A percentile compares a stretch with the other conserved stretches of the same genome.
Conservation (phyloP, 2,113 vertebrate genomes). For the Sphyrna mokarran region DNA sequence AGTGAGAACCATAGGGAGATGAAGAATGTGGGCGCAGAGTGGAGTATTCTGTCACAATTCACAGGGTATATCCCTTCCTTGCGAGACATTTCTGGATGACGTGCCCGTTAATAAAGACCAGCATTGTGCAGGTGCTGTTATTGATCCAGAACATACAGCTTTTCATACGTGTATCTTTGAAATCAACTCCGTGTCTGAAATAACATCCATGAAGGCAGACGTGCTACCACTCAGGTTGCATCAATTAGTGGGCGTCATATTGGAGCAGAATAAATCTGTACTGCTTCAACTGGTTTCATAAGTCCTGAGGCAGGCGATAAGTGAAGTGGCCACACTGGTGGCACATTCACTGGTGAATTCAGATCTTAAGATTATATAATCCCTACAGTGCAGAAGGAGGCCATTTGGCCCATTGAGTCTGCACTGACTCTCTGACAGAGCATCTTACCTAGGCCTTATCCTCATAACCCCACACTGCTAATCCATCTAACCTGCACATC, state of each 20-base stretch:
- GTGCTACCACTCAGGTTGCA: neutral
- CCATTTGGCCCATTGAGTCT: no score
- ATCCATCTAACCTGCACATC: no score
- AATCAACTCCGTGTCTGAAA: neutral
- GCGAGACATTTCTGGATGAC: neutral
- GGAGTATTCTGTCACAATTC: neutral
- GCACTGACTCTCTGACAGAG: no score
- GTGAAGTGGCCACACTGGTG: constrained; percentile 53
- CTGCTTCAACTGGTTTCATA: neutral
- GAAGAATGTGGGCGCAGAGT: neutral
- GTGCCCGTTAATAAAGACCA: neutral
- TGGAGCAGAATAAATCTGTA: neutral
- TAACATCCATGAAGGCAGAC: neutral
- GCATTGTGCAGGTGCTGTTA: neutral
- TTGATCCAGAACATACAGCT: neutral
- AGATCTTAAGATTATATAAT: no score
- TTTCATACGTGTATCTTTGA: neutral
- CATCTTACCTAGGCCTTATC: no score
- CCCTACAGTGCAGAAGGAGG: no score
- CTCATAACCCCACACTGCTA: no score
- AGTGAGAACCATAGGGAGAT: neutral
- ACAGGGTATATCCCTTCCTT: neutral
- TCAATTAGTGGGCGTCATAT: neutral
- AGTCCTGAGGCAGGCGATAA: neutral
- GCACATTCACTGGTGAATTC: constrained; percentile 45